Percentiles rank a stretch among this genome's conserved stretches.
Evolutionary conservation across 2,113 vertebrate genomes (phyloP).

Genomic region (Tragelaphus strepsiceros): DNA sequence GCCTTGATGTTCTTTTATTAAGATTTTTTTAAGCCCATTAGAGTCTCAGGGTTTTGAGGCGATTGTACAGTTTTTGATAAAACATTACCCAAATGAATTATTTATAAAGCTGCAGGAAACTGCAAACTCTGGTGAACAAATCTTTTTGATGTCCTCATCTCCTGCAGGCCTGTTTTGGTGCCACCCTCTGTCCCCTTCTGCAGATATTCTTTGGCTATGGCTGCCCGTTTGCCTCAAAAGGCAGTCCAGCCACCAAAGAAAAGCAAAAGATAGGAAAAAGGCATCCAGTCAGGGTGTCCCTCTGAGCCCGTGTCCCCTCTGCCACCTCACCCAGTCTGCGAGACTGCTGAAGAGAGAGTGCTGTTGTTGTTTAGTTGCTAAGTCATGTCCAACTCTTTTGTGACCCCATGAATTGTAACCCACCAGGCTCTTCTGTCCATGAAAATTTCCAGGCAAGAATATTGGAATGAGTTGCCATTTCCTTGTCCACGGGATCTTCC

Average conservation of each 20-base stretch:
- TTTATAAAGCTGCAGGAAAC: conserved; percentile 17
- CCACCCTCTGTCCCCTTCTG: neutral
- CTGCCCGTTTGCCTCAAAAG: neutral
- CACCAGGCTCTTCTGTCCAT: neutral
- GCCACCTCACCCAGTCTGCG: neutral
- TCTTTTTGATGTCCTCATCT: neutral
- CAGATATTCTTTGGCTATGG: neutral
- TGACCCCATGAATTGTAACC: neutral
- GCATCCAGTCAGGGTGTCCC: neutral
- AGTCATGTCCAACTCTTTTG: neutral
- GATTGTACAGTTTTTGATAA: neutral
- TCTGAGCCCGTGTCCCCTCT: neutral
- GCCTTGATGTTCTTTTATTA: neutral
- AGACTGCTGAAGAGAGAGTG: neutral
- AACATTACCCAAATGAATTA: neutral
- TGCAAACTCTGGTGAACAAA: neutral
- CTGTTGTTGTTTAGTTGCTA: neutral
- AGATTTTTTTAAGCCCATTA: neutral
- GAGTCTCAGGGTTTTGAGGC: neutral
- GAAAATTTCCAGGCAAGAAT: neutral
- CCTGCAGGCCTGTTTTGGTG: neutral
- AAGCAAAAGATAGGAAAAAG: neutral
- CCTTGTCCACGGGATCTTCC: neutral
- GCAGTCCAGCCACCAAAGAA: neutral
- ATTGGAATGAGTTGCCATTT: neutral